A percentile compares a stretch with the other conserved stretches of the same genome.
Conservation (phyloP, 1,140 invertebrate genomes). For the Drosophila yakuba region DNA sequence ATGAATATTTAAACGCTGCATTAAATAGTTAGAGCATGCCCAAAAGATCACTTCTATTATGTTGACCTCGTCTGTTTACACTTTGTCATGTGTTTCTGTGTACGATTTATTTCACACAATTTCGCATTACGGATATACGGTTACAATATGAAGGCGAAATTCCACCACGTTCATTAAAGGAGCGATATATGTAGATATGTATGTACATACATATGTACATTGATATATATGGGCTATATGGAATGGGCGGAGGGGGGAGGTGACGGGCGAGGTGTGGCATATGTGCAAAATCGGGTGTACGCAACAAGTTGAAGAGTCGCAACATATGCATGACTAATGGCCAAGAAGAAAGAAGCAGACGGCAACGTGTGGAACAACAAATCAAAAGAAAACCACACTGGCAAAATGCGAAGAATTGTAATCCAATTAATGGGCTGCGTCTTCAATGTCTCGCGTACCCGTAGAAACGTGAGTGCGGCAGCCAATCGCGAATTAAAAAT, state of each 20-base stretch:
- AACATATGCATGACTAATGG: constrained; percentile 49
- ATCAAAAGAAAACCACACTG: constrained; percentile 26
- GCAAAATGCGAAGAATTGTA: constrained; percentile 62
- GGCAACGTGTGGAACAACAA: constrained; percentile 50
- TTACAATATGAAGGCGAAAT: constrained; percentile 53
- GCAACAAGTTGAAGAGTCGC: constrained; percentile 66
- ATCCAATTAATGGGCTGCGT: constrained; percentile 70
- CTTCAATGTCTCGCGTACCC: constrained; percentile 46
- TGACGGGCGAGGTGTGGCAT: constrained; percentile 6
- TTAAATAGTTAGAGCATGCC: background rate
- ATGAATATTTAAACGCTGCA: background rate
- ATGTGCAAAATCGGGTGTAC: constrained; percentile 26
- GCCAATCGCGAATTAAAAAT: constrained; percentile 33
- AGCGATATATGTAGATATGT: constrained; percentile 2
- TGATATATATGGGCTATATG: background rate
- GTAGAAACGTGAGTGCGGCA: constrained; percentile 38
- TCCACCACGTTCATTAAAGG: constrained; percentile 47
- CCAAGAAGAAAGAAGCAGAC: constrained; percentile 30
- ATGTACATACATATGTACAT: no score
- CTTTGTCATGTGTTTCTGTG: constrained; percentile 3
- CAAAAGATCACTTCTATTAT: constrained; percentile 2
- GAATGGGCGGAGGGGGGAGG: background rate
- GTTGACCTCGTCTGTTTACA: constrained; percentile 16
- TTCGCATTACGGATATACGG: constrained; percentile 50
- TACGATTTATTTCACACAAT: constrained; percentile 43